Conservation (phyloP, 2,113 vertebrate genomes). For the Passerina amoena region DNA sequence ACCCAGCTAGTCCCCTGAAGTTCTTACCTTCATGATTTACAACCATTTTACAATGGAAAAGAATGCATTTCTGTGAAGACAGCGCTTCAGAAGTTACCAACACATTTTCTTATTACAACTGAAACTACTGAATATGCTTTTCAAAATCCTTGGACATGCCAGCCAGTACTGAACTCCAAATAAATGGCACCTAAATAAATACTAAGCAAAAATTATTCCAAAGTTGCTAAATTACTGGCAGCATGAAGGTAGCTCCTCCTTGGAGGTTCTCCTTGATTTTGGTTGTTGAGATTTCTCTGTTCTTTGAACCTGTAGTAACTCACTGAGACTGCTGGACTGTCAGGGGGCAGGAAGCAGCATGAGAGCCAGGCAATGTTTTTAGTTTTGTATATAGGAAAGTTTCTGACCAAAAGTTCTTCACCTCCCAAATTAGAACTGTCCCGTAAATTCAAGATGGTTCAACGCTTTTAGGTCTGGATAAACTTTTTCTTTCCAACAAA, state of each 20-base stretch:
- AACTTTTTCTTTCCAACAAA: background rate
- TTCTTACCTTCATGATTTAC: background rate
- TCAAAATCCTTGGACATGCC: background rate
- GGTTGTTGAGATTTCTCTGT: background rate
- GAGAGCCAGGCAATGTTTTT: background rate
- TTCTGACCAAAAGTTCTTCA: background rate
- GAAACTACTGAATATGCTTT: background rate
- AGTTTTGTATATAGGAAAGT: background rate
- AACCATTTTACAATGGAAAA: background rate
- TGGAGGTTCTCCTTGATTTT: background rate
- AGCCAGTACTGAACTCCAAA: background rate
- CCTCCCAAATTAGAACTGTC: background rate
- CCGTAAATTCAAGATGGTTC: background rate
- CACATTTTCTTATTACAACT: background rate
- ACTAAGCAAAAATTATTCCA: background rate
- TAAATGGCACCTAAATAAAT: background rate
- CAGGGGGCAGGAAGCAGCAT: background rate
- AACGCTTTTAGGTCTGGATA: fast-evolving
- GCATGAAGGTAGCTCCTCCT: fast-evolving
- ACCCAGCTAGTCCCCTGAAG: background rate
- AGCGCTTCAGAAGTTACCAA: background rate
- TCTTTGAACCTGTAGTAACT: background rate
- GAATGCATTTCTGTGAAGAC: background rate
- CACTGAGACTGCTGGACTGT: background rate
- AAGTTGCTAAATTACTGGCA: background rate